Evolutionary conservation across 2,888 invertebrate genomes (phyloP), one percentile per base, ranked within the genome.

Genomic region (Seladonia tumulorum): DNA sequence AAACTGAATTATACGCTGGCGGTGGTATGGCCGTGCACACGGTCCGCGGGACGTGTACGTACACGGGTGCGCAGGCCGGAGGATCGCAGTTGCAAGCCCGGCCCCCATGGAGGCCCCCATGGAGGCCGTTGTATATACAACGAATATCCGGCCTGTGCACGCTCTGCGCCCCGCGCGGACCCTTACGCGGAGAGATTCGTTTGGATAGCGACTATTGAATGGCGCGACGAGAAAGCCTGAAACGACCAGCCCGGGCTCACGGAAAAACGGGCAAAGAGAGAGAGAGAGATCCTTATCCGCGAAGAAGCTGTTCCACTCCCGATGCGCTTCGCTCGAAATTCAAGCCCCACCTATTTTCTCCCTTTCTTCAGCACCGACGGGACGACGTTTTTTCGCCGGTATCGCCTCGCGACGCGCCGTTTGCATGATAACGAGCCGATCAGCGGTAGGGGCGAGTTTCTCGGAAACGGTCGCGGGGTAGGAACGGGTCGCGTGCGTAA

Each of bases 1-100:
- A 94, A 94, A 93, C 93, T 93, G 92, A 93, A 94, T 94, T 94
- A 93, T 93, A 93, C 92, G 92, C 88, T 86, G 87, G 75, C 87
- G 85, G 86, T 90, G 89, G 90, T 91, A 89, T 91, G 91, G 47
- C 81, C 76, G 57, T 75, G 78, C 77, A 87, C 73, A 76, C 53
- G 70, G n/a, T 14, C 49, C 39, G 14, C n/a, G 42, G 42, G 45
- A 14, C 75, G 75, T 71, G 79, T 83, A 86, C 68, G 68, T 77
- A 76, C 29, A 73, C 5, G 72, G 53, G 45, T 63, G 82, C 79
- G 70, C 85, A 14, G 47, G 4, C 22, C 8, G 39, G 70, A 25
- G 79, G 76, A 85, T 90, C 86, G 81, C 79, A 81, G 87, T 88
- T 84, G 83, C 79, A 72, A 75, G 35, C 83, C 49, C 78, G 42